phyloP scores from a whole-genome alignment of 2,113 vertebrate species.

The Ellobius talpinus region DNA sequence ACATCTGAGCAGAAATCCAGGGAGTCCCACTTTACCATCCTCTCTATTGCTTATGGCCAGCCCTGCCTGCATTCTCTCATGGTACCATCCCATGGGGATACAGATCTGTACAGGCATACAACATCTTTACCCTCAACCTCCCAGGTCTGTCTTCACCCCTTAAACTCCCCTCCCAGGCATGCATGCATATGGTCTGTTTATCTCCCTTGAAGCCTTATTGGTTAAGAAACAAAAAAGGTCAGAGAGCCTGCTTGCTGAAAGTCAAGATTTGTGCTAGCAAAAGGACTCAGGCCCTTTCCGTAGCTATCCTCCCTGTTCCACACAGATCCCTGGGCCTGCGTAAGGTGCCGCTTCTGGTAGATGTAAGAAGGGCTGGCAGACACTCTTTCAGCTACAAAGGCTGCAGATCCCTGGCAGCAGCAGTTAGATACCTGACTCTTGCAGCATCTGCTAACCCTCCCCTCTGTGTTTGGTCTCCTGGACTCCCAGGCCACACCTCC shows the following conservation, averaged over 20 bases:
- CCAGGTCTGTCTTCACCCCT: background rate
- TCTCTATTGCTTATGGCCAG: background rate
- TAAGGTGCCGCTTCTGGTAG: background rate
- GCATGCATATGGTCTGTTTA: background rate
- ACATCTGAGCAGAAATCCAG: slow-evolving; percentile 88
- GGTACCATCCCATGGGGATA: background rate
- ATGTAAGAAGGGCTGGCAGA: background rate
- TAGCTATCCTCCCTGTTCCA: rapidly evolving
- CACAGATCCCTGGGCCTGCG: rapidly evolving
- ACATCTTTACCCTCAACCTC: too few relatives aligned
- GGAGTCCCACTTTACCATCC: too few relatives aligned
- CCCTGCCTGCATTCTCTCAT: background rate
- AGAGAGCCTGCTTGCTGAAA: rapidly evolving
- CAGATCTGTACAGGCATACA: background rate
- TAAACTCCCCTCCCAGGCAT: background rate
- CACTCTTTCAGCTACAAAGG: too few relatives aligned
- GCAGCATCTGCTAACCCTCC: background rate
- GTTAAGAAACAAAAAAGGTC: background rate
- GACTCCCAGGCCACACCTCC: background rate
- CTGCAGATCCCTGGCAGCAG: background rate
- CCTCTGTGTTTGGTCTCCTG: background rate
- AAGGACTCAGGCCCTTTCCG: background rate
- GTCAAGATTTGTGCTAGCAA: rapidly evolving
- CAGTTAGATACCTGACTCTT: too few relatives aligned
- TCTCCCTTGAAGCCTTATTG: background rate